These are phyloP conservation scores for Clarias magur DNA, from an alignment of 2,113 vertebrate genomes.

Conservation along the genomic window DNA sequence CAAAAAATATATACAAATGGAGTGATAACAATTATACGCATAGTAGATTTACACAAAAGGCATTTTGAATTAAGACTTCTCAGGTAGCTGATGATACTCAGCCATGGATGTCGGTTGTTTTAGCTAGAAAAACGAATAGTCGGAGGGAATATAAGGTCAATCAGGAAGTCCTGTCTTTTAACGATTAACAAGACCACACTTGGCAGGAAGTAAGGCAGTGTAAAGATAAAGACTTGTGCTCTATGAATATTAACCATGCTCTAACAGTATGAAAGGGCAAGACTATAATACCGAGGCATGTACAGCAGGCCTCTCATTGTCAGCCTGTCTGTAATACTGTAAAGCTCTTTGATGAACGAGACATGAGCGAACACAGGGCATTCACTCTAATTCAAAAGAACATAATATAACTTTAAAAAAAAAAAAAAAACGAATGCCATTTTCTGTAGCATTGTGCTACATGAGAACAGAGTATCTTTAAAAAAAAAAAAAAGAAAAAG, in stretches of 20 bases:
- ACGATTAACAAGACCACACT: constrained; percentile 56
- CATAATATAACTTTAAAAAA: not conserved
- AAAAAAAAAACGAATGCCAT: not conserved
- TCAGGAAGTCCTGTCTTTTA: constrained; percentile 60
- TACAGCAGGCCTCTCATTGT: not conserved
- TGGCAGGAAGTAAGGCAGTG: constrained; percentile 60
- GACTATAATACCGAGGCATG: not conserved
- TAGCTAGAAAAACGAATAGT: not conserved
- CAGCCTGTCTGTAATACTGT: not conserved
- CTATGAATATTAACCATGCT: constrained; percentile 22
- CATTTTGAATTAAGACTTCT: not conserved
- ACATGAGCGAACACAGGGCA: not conserved
- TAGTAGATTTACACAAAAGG: not conserved
- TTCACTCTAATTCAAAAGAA: not conserved
- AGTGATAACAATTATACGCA: not conserved
- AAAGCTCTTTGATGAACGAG: not conserved
- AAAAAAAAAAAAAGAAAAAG: not conserved
- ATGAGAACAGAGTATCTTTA: not conserved
- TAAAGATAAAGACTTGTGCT: constrained; percentile 57
- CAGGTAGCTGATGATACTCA: not conserved
- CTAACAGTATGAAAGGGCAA: constrained; percentile 24
- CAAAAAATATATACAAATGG: too few relatives aligned
- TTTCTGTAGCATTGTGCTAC: not conserved
- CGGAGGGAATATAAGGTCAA: constrained; percentile 37
- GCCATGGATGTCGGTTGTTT: not conserved